These are phyloP conservation scores for Buceros bicornis DNA, from an alignment of 2,797 vertebrate species.

Conservation along the genomic window DNA sequence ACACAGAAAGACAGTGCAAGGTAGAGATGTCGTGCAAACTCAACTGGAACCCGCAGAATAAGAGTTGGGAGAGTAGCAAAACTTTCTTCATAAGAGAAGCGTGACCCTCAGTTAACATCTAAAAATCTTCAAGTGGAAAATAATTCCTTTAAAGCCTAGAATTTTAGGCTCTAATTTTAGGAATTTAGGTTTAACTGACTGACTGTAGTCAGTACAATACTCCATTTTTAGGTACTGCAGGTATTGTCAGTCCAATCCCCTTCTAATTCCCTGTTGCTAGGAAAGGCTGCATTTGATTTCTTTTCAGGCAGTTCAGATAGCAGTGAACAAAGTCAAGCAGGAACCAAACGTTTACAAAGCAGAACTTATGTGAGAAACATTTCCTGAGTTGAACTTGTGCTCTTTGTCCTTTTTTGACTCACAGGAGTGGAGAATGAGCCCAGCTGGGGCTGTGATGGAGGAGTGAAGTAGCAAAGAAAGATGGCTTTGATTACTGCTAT, in stretches of 20 bases:
- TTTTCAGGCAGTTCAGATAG: constrained; percentile 36
- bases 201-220: constrained; percentile 32
- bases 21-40: background rate
- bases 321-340: constrained; percentile 47
- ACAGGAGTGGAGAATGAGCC: constrained; percentile 23
- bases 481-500: constrained; percentile 45
- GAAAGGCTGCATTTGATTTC: constrained; percentile 44
- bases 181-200: constrained; percentile 31
- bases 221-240: constrained; percentile 43
- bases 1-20: background rate
- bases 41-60: background rate
- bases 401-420: constrained; percentile 47
- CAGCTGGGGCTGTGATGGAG: background rate
- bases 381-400: background rate
- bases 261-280: constrained; percentile 38
- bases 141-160: background rate
- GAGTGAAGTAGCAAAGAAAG: constrained; percentile 46
- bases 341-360: background rate
- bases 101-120: background rate
- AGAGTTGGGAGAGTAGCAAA: background rate
- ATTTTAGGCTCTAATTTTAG: constrained; percentile 11
- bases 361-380: constrained; percentile 31
- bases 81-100: background rate
- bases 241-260: background rate
- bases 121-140: background rate